phyloP scores from a whole-genome alignment of 2,888 invertebrate species.

The Amphiduros pacificus region DNA sequence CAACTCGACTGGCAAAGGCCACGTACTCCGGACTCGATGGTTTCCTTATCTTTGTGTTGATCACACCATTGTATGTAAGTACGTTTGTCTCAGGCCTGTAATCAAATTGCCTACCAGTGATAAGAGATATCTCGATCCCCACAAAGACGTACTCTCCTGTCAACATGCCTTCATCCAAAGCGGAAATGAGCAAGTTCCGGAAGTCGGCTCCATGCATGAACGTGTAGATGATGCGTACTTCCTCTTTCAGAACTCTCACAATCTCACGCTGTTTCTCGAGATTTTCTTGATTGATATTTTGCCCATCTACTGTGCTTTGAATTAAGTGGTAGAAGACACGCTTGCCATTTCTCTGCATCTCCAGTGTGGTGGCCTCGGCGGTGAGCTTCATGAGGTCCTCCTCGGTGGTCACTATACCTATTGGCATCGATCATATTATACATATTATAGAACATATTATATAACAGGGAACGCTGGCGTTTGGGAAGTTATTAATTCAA shows the following conservation, averaged over 20 bases:
- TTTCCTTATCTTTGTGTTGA: background rate
- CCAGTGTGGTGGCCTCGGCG: background rate
- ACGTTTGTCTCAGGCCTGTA: background rate
- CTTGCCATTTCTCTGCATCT: background rate
- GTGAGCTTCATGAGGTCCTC: constrained; percentile 1
- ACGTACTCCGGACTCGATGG: background rate
- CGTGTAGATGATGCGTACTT: background rate
- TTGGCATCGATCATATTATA: too few species aligned
- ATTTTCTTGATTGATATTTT: background rate
- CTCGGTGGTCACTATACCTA: constrained; percentile 1
- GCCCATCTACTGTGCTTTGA: background rate
- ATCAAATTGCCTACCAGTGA: background rate
- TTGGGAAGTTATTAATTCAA: too few species aligned
- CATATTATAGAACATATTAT: too few species aligned
- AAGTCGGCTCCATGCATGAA: background rate
- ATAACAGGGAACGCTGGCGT: too few species aligned
- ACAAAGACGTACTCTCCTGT: background rate
- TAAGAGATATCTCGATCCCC: background rate
- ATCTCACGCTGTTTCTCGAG: background rate
- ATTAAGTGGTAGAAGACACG: background rate
- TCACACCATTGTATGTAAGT: background rate
- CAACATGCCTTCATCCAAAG: background rate
- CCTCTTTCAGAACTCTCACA: background rate
- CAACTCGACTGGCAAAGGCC: background rate
- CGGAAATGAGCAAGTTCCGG: background rate